Evolutionary conservation across 2,113 vertebrate species (phyloP), one percentile per base, ranked within the genome.

Genomic region (Rafetus swinhoei): DNA sequence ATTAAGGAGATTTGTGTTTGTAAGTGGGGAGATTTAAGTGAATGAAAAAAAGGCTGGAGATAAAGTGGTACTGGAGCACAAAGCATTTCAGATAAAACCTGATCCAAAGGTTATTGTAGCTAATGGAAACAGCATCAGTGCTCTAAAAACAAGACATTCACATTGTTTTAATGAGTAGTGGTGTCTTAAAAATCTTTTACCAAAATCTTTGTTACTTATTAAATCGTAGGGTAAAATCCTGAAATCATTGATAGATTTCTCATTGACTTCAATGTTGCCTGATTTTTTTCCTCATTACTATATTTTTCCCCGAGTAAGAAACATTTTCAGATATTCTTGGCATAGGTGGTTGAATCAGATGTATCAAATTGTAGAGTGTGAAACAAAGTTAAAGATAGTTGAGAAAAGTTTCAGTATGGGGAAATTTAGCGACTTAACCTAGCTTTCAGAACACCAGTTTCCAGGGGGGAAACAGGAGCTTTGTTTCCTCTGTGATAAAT

Each of bases 401-500:
- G 35, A 76, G n/a, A 19, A 24, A 7, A 19, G 22, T 62, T 93
- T 87, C 3, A 53, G 3, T n/a, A 80, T n/a, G 55, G 52, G 82
- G 82, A 94, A n/a, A 11, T 21, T 21, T 29, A 84, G 2, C 62
- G 85, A 88, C 7, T 62, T 72, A 72, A 35, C n/a, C 65, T 35
- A 35, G n/a, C 65, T 79, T 83, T 19, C 22, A 79, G 81, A 22
- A 87, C 72, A 65, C 16, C 55, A 29, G 35, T 82, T 93, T 82
- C 86, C 82, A 86, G 50, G n/a, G 90, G 83, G 86, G 93, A 93
- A 95, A 84, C 2, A 86, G 18, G 39, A 60, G 16, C 85, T 86
- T 86, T 65, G 3, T 91, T 94, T 95, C 89, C 93, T 59, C 22
- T 82, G 24, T 94, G 65, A 65, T 25, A 76, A 72, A 80, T 53